Conservation (phyloP, 2,113 vertebrate species). For the Dinomys branickii region DNA sequence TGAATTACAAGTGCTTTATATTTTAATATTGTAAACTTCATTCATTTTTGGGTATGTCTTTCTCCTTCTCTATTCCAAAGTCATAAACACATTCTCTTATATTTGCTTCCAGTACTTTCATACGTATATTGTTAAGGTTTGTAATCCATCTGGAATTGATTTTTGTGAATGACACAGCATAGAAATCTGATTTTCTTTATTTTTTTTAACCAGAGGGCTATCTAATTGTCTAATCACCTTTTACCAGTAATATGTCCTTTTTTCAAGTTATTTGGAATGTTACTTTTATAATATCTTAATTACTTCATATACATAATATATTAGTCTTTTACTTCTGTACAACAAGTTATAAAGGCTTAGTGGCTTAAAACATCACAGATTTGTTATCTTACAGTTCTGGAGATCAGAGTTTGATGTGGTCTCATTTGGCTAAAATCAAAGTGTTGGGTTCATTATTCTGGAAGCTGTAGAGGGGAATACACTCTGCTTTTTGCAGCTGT, state of each 20-base stretch:
- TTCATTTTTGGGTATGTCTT: conserved; percentile 45
- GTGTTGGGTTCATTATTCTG: background rate
- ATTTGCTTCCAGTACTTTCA: conserved; percentile 4
- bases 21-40: conserved; percentile 62
- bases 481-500: background rate
- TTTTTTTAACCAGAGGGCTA: conserved; percentile 31
- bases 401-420: background rate
- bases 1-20: conserved; percentile 49
- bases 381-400: background rate
- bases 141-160: conserved; percentile 54
- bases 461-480: background rate
- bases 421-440: background rate
- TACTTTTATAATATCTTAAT: conserved; percentile 33
- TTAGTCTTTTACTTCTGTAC: background rate
- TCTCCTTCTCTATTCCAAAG: background rate
- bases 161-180: conserved; percentile 35
- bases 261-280: conserved; percentile 46
- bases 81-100: conserved; percentile 37
- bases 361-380: background rate
- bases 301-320: background rate
- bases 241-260: background rate
- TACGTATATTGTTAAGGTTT: conserved; percentile 24
- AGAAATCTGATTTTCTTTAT: conserved; percentile 52
- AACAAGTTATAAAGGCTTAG: background rate
- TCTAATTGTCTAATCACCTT: background rate